Evolutionary conservation across 1,140 invertebrate species (phyloP).

Genomic region (Hylaeus volcanicus): DNA sequence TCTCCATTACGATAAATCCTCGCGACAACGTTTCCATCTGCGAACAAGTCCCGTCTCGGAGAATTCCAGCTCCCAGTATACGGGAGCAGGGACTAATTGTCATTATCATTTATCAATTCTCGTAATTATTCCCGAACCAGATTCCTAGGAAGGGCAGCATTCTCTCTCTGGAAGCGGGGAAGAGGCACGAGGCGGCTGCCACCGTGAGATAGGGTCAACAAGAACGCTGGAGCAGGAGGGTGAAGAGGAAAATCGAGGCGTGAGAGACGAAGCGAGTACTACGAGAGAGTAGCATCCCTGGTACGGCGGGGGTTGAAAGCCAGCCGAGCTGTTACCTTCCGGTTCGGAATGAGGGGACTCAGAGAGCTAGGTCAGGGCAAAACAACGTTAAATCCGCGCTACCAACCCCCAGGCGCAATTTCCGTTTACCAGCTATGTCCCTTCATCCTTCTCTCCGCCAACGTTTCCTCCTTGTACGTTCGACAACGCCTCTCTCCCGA

Average conservation of each 20-base stretch:
- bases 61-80: not conserved
- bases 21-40: not conserved
- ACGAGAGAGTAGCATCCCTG: constrained; percentile 34
- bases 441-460: not conserved
- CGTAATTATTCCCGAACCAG: constrained; percentile 19
- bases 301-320: constrained; percentile 55
- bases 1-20: not conserved
- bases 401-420: constrained; percentile 65
- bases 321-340: constrained; percentile 64
- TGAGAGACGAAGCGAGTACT: constrained; percentile 24
- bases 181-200: constrained; percentile 21
- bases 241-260: constrained; percentile 19
- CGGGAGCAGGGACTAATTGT: not conserved
- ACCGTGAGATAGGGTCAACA: constrained; percentile 39
- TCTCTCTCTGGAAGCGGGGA: constrained; percentile 1
- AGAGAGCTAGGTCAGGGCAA: constrained; percentile 68
- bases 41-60: not conserved
- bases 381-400: constrained; percentile 66
- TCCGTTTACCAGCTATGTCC: constrained; percentile 50
- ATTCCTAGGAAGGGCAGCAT: not conserved
- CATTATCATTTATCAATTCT: constrained; percentile 28
- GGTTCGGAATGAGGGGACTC: constrained; percentile 58
- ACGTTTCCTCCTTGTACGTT: too few relatives aligned
- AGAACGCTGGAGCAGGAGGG: constrained; percentile 15
- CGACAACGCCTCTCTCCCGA: constrained; percentile 13